Conservation (phyloP, 2,888 invertebrate species). For the Glaucopsyche alexis region DNA sequence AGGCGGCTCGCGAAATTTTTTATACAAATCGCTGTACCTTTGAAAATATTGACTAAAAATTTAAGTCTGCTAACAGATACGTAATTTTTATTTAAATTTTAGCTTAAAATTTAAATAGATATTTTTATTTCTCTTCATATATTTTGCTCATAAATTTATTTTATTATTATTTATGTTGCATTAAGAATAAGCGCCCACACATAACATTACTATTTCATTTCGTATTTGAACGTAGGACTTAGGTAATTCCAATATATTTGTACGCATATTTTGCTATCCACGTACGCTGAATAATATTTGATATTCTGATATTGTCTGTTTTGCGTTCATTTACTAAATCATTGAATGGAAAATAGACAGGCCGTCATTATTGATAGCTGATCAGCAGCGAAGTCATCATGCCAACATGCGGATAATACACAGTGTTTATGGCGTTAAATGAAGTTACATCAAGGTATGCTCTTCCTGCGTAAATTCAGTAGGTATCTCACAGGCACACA, state of each 20-base stretch:
- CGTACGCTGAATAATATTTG: slow-evolving; percentile 13
- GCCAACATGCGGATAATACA: not conserved
- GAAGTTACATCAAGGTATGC: too few relatives aligned
- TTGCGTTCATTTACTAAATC: slow-evolving; percentile 1
- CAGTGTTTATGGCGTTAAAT: not conserved
- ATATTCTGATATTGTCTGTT: slow-evolving; percentile 13
- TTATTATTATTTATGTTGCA: too few relatives aligned
- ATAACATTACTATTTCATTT: not conserved
- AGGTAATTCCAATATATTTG: not conserved
- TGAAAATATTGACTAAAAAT: too few relatives aligned
- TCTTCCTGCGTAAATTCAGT: too few relatives aligned
- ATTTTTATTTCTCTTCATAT: too few relatives aligned
- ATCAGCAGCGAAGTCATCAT: slow-evolving; percentile 4
- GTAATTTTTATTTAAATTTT: not conserved
- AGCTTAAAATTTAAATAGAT: not conserved
- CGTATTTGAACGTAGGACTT: not conserved
- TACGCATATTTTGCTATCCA: not conserved
- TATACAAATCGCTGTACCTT: too few relatives aligned
- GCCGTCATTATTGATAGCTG: slow-evolving; percentile 33
- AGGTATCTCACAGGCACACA: too few relatives aligned
- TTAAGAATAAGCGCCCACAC: too few relatives aligned
- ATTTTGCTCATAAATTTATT: too few relatives aligned
- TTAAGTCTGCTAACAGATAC: not conserved
- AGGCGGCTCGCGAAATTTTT: too few relatives aligned
- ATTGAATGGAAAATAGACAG: not conserved